Evolutionary conservation across 1,140 invertebrate genomes (phyloP).

Genomic region (Gonatopus flavifemur): DNA sequence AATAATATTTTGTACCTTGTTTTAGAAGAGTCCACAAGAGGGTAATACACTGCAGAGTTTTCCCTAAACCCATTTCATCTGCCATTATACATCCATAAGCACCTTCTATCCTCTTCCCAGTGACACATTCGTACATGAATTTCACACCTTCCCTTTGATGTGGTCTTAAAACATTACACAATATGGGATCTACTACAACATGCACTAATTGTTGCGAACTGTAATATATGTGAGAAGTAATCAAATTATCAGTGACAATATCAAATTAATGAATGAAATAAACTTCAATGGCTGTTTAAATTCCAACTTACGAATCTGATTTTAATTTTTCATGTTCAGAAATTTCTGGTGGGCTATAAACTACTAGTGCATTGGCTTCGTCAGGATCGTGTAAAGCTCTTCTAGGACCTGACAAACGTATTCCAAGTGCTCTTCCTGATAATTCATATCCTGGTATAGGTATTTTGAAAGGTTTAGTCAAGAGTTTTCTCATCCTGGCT

Average conservation of each 20-base stretch:
- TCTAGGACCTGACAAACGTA: constrained; percentile 69
- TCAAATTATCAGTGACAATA: neutral
- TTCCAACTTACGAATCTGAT: constrained; percentile 62
- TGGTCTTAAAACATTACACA: constrained; percentile 89
- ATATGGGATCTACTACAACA: constrained; percentile 80
- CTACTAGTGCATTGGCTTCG: constrained; percentile 89
- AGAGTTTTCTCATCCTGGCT: constrained; percentile 75
- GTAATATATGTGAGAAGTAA: constrained; percentile 9
- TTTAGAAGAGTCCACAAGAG: constrained; percentile 92
- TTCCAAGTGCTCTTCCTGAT: constrained; percentile 73
- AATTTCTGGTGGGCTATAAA: constrained; percentile 83
- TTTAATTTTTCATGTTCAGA: constrained; percentile 85
- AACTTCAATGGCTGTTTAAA: neutral
- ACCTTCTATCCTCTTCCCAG: constrained; percentile 83
- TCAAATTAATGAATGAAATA: neutral
- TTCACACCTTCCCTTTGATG: constrained; percentile 99
- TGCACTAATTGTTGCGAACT: constrained; percentile 48
- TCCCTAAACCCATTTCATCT: constrained; percentile 97
- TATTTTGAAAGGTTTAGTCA: constrained; percentile 91
- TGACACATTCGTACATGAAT: constrained; percentile 99
- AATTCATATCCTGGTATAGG: constrained; percentile 90
- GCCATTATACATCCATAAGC: constrained; percentile 98
- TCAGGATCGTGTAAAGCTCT: constrained; percentile 90
- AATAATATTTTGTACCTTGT: constrained; percentile 59
- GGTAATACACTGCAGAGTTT: constrained; percentile 98